phyloP scores from a whole-genome alignment of 2,113 vertebrate species.

The Struthio camelus region DNA sequence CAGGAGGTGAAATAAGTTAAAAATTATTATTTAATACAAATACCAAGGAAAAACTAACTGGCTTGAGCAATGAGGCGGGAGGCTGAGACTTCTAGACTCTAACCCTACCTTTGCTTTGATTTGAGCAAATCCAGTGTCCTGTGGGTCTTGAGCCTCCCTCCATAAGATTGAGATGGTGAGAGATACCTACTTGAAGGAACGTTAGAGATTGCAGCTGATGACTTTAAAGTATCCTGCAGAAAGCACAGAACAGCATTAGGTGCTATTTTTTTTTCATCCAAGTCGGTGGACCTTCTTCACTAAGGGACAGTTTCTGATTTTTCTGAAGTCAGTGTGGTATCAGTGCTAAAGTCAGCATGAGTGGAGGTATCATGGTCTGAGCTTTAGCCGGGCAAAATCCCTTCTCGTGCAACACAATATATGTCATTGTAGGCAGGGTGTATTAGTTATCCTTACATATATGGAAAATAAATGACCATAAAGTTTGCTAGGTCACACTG shows the following conservation, averaged over 20 bases:
- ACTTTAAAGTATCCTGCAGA: background rate
- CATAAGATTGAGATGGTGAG: background rate
- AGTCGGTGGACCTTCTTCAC: background rate
- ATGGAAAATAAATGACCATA: constrained; percentile 45
- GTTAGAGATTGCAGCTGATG: background rate
- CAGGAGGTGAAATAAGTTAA: background rate
- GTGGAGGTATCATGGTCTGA: background rate
- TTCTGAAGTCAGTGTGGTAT: background rate
- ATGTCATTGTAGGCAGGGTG: background rate
- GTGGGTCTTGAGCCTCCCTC: background rate
- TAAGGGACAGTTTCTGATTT: background rate
- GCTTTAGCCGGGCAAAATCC: background rate
- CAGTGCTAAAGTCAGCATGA: background rate
- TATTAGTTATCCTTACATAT: constrained; percentile 14
- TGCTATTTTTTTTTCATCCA: background rate
- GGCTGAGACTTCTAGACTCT: background rate
- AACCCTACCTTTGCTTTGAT: background rate
- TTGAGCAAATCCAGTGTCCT: background rate
- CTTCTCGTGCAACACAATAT: background rate
- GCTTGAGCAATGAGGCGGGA: background rate
- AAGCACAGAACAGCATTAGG: background rate
- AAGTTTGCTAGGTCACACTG: constrained; percentile 45
- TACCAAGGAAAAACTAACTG: background rate
- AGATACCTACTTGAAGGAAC: background rate
- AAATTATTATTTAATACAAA: background rate